These are phyloP conservation scores for Agapetus fuscipes DNA, from an alignment of 2,888 invertebrate genomes.

Conservation along the genomic window DNA sequence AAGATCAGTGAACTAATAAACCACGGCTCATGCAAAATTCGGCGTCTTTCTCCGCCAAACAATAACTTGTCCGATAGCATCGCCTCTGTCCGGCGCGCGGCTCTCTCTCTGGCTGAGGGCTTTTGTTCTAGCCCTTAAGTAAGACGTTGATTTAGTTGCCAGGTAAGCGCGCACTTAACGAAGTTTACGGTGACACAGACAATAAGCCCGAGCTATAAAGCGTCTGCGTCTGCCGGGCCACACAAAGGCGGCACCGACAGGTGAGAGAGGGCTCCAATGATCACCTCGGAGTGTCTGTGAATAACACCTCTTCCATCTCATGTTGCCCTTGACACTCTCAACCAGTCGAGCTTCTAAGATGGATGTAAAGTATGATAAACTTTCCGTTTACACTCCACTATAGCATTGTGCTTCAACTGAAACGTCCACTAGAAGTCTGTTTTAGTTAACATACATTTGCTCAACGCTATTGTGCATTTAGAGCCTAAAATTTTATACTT, in stretches of 20 bases:
- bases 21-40: too few relatives aligned
- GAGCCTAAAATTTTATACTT: too few relatives aligned
- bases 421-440: too few relatives aligned
- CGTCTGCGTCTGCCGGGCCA: constrained; percentile 17
- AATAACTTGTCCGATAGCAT: constrained; percentile 13
- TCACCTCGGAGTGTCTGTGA: constrained; percentile 11
- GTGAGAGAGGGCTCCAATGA: constrained; percentile 15
- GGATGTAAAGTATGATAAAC: too few relatives aligned
- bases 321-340: constrained; percentile 6
- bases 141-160: constrained; percentile 20
- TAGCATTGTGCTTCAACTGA: too few relatives aligned
- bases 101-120: constrained; percentile 2
- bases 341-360: too few relatives aligned
- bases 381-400: too few relatives aligned
- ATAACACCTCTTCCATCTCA: constrained; percentile 7
- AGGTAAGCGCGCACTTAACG: constrained; percentile 20
- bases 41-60: too few relatives aligned
- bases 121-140: constrained; percentile 11
- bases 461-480: too few relatives aligned
- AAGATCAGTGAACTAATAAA: too few relatives aligned
- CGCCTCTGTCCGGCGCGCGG: constrained; percentile 1
- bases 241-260: constrained; percentile 13
- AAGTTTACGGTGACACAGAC: constrained; percentile 20
- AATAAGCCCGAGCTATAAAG: constrained; percentile 20
- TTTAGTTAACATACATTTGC: too few relatives aligned